These are phyloP conservation scores for Carassius auratus DNA, from an alignment of 2,113 vertebrate genomes.

Conservation along the genomic window DNA sequence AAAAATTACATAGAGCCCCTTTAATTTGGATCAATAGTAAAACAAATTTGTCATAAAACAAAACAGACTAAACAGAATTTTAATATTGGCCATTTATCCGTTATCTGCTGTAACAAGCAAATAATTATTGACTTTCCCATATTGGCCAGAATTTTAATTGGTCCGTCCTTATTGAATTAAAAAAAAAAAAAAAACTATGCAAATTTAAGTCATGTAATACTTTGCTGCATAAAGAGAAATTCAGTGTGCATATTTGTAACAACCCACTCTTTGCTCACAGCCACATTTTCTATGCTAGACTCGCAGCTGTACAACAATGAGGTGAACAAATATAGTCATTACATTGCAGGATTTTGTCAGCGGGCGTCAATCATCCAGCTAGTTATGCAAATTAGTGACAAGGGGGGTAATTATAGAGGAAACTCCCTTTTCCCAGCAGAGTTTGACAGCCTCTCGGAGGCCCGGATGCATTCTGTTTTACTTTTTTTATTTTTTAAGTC, in stretches of 20 bases:
- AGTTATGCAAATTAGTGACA: constrained; percentile 21
- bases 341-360: constrained; percentile 1
- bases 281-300: neutral
- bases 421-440: constrained; percentile 1
- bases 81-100: neutral
- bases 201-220: neutral
- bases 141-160: neutral
- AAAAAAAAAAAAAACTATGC: neutral
- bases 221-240: constrained; percentile 8
- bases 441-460: neutral
- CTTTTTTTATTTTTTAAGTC: neutral
- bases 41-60: neutral
- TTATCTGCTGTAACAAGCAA: constrained; percentile 24
- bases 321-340: neutral
- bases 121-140: neutral
- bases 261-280: neutral
- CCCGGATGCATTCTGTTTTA: neutral
- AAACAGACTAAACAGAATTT: neutral
- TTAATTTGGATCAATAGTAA: too few species aligned
- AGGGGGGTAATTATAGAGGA: constrained; percentile 26
- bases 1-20: too few species aligned
- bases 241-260: neutral
- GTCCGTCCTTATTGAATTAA: neutral
- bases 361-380: constrained; percentile 7
- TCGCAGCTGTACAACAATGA: neutral